These are phyloP conservation scores for Hoplostethus mediterraneus DNA, from an alignment of 2,797 vertebrate genomes.

Conservation along the genomic window DNA sequence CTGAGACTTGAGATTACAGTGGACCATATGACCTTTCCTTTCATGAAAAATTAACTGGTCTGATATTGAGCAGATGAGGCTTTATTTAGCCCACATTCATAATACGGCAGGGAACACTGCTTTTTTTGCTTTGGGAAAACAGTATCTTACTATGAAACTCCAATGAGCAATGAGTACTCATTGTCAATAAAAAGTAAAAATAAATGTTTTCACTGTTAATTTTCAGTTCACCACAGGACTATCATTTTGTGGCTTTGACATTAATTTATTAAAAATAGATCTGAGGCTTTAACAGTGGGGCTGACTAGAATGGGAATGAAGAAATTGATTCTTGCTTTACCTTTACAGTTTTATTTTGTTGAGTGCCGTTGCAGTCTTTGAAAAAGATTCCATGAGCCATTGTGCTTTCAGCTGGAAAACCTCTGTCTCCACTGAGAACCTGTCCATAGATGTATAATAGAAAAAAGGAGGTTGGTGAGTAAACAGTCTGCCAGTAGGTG, in stretches of 20 bases:
- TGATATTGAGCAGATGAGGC: constrained; percentile 82
- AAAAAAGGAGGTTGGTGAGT: constrained; percentile 72
- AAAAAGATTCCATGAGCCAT: constrained; percentile 57
- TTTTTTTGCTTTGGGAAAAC: background rate
- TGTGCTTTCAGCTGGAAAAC: constrained; percentile 38
- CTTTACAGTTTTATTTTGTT: constrained; percentile 38
- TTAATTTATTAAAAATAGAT: constrained; percentile 8
- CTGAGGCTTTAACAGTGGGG: background rate
- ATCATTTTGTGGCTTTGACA: background rate
- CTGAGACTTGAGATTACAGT: constrained; percentile 82
- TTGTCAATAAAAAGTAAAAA: constrained; percentile 15
- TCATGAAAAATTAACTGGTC: constrained; percentile 84
- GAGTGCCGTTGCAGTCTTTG: constrained; percentile 39
- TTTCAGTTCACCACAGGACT: constrained; percentile 3
- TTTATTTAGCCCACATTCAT: constrained; percentile 77
- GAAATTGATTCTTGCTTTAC: constrained; percentile 17
- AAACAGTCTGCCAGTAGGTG: constrained; percentile 75
- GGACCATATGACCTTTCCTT: constrained; percentile 81
- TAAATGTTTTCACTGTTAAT: constrained; percentile 11
- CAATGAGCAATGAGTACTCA: constrained; percentile 30
- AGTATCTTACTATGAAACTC: background rate
- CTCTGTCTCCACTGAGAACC: constrained; percentile 58
- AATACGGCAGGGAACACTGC: constrained; percentile 8
- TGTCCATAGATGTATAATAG: constrained; percentile 75
- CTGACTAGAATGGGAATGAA: constrained; percentile 14